Base-by-base conservation (phyloP, 2,797 vertebrate species). In the Clarias pachynema region DNA sequence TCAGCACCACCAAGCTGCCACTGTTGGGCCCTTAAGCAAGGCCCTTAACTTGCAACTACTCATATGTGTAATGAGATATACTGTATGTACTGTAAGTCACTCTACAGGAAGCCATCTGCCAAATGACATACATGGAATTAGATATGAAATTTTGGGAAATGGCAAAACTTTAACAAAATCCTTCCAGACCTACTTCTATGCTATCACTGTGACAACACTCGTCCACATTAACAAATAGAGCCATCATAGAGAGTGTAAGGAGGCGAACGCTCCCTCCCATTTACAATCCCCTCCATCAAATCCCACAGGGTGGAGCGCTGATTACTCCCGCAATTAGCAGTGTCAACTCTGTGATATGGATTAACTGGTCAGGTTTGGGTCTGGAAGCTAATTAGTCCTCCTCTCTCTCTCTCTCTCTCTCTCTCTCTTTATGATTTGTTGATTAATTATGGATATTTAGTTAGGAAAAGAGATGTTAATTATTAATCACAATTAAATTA, bases 391-490 rank as follows among this genome's bases (percentile, higher is more conserved):
- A 99, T 99, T 99, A 99, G 96, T 97, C 94, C 20, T 59, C 18
- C 37, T 37, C 89, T 89, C 91, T 68, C 84, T 94, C 53, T 37
- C 57, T 15, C 56, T 16, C 53, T 93, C 94, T 59, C 70, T 66
- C 10, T 44, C 85, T 94, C 94, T 92, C 84, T 91, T 93, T 93
- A 97, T 96, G 97, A 99, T 98, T 97, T 97, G 96, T 97, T 98
- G 97, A 99, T 99, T 99, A 99, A 99, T 99, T 99, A 99, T 97
- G 97, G 97, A 98, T 99, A 99, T 98, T 98, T 98, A 98, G 97
- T 96, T 97, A 96, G 96, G 96, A 97, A 98, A 97, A 96, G 95
- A 96, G 95, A 96, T 95, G 97, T 97, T 98, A 98, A 99, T 99
- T 98, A 98, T 98, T 97, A 97, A 99, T 99, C 97, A 97, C 96